Percentiles rank a stretch among this genome's conserved stretches.
Conservation (phyloP, 2,113 vertebrate genomes). For the Nerophis ophidion region DNA sequence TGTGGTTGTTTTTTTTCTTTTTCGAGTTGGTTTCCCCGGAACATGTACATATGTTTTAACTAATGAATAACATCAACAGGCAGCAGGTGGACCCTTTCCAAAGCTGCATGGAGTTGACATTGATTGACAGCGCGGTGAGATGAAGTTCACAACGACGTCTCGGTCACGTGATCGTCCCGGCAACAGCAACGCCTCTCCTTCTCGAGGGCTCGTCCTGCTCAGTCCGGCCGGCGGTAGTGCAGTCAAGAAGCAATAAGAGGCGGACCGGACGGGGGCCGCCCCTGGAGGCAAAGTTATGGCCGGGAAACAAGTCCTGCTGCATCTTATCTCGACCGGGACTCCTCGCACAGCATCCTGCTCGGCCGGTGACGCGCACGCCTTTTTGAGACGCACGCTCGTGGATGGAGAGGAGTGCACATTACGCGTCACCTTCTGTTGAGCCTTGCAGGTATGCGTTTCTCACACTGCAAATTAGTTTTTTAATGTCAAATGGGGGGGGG, state of each 20-base stretch:
- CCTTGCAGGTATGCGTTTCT: conserved; percentile 34
- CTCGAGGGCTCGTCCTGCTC: conserved; percentile 25
- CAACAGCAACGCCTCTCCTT: conserved; percentile 19
- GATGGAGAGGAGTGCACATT: conserved; percentile 25
- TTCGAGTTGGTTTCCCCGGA: not conserved
- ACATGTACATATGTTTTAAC: too few relatives aligned
- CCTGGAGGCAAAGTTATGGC: conserved; percentile 52
- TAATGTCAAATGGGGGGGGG: too few relatives aligned
- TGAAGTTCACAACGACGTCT: conserved; percentile 25
- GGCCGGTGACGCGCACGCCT: conserved; percentile 18
- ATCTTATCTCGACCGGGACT: conserved; percentile 13
- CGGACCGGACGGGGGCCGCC: conserved; percentile 18
- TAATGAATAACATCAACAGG: not conserved
- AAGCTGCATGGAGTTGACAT: not conserved
- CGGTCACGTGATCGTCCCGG: conserved; percentile 52
- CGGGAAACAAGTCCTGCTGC: conserved; percentile 24
- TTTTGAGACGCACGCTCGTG: conserved; percentile 21
- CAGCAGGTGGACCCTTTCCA: not conserved
- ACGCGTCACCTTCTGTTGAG: conserved; percentile 20
- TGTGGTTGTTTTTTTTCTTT: conserved; percentile 30
- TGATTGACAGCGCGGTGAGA: conserved; percentile 3
- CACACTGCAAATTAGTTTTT: not conserved
- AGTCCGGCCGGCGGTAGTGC: conserved; percentile 25
- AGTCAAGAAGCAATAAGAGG: conserved; percentile 39
- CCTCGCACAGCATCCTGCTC: not conserved